These are phyloP conservation scores for Hipparchia semele DNA, from an alignment of 2,888 invertebrate genomes.

Conservation along the genomic window DNA sequence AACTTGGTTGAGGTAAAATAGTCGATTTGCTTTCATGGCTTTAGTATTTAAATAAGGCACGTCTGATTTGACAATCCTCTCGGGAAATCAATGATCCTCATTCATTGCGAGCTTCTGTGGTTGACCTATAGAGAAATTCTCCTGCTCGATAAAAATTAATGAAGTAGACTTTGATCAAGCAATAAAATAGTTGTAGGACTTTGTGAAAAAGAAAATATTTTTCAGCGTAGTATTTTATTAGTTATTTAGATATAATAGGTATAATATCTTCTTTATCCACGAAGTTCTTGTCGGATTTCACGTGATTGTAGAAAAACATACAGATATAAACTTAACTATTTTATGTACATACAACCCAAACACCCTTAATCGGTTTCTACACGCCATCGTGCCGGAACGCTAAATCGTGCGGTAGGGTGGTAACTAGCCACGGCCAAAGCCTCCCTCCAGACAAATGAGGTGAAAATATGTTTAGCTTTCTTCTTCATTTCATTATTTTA, in stretches of 20 bases:
- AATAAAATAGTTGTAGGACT: background rate
- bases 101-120: constrained; percentile 52
- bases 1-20: constrained; percentile 22
- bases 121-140: constrained; percentile 63
- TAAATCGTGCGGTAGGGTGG: no score
- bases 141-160: constrained; percentile 59
- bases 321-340: no score
- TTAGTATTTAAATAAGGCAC: constrained; percentile 61
- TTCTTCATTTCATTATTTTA: no score
- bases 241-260: background rate
- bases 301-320: no score
- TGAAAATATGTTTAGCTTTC: no score
- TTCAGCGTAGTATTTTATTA: background rate
- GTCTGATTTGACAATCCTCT: constrained; percentile 70
- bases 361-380: no score
- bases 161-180: constrained; percentile 38
- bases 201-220: background rate
- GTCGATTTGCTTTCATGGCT: constrained; percentile 39
- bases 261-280: no score
- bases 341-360: no score
- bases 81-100: constrained; percentile 73
- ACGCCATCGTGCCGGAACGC: no score
- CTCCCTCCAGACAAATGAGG: no score
- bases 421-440: no score
- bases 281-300: no score